A percentile compares a stretch with the other conserved stretches of the same genome.
Conservation (phyloP, 2,113 vertebrate genomes). For the Calidris pugnax region DNA sequence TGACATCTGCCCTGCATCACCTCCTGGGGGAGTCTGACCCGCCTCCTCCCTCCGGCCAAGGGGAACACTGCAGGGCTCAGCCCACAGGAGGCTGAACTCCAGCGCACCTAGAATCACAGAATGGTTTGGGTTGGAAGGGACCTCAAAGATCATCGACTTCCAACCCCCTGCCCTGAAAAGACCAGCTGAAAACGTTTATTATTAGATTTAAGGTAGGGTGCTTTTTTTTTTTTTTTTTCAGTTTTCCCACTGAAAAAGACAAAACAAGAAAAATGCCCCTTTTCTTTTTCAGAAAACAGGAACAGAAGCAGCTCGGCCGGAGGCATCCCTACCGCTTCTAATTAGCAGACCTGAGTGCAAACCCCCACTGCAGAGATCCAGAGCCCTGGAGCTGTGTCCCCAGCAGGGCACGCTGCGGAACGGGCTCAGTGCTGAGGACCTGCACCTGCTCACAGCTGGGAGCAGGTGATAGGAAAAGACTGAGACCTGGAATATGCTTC, state of each 20-base stretch:
- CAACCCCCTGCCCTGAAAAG: too few relatives aligned
- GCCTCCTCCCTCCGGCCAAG: fast-evolving
- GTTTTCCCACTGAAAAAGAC: background rate
- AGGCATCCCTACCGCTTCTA: background rate
- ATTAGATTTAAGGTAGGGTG: background rate
- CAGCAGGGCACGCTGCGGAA: fast-evolving
- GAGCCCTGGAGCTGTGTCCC: background rate
- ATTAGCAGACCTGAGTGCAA: background rate
- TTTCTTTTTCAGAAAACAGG: background rate
- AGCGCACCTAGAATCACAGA: background rate
- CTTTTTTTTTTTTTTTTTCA: background rate
- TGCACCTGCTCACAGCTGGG: background rate
- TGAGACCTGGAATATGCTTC: background rate
- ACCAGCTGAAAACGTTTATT: background rate
- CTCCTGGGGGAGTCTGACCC: background rate
- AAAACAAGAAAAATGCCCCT: background rate
- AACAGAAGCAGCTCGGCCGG: background rate
- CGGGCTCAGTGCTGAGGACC: background rate
- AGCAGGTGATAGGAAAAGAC: background rate
- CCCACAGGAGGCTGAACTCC: background rate
- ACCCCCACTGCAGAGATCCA: background rate
- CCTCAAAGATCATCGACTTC: too few relatives aligned
- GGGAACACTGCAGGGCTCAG: background rate
- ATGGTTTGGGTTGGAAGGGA: too few relatives aligned
- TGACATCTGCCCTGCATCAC: background rate